These are phyloP conservation scores for Fragum sueziense DNA, from an alignment of 2,888 invertebrate genomes.

Conservation along the genomic window DNA sequence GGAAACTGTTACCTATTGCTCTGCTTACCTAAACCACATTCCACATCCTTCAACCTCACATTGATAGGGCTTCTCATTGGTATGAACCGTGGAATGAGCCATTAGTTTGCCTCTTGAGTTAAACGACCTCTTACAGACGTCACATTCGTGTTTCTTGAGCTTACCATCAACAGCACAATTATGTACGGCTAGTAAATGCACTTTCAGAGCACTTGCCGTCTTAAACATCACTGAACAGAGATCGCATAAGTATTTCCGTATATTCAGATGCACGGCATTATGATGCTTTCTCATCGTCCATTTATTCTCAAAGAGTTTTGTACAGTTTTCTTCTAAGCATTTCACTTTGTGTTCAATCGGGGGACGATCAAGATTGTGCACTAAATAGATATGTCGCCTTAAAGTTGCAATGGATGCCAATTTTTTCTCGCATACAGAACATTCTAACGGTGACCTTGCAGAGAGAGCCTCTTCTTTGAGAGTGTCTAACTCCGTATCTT, in stretches of 20 bases:
- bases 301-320: not conserved
- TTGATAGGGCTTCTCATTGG: constrained; percentile 3
- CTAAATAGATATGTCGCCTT: not conserved
- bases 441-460: not conserved
- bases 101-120: constrained; percentile 9
- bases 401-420: not conserved
- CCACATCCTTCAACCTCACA: constrained; percentile 40
- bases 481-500: not conserved
- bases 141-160: not conserved
- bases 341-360: not conserved
- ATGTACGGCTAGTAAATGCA: constrained; percentile 11
- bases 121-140: constrained; percentile 16
- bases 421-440: not conserved
- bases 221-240: constrained; percentile 15
- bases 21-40: constrained; percentile 40
- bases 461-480: not conserved
- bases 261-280: constrained; percentile 8
- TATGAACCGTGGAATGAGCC: constrained; percentile 35
- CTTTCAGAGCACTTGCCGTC: constrained; percentile 3
- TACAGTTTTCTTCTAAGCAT: constrained; percentile 1
- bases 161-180: not conserved
- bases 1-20: too few species aligned
- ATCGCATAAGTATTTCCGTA: constrained; percentile 18
- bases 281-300: not conserved
- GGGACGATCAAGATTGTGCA: not conserved